Percentiles rank a stretch among this genome's conserved stretches.
Evolutionary conservation across 2,888 invertebrate species (phyloP).

Genomic region (Syrphus vitripennis): DNA sequence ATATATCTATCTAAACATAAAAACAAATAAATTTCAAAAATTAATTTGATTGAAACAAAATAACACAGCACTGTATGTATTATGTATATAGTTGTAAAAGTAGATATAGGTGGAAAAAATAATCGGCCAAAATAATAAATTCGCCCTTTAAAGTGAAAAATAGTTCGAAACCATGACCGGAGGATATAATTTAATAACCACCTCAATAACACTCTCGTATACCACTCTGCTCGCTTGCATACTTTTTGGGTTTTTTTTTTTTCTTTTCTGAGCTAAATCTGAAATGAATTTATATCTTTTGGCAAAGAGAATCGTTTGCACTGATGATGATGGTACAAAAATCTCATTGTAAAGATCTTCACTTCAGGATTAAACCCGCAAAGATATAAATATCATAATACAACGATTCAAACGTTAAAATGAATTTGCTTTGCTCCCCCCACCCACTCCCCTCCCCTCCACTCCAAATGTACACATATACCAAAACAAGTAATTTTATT

Average conservation of each 20-base stretch:
- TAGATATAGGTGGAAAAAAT: conserved; percentile 17
- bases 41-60: too few relatives aligned
- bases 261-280: neutral
- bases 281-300: conserved; percentile 32
- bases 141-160: conserved; percentile 45
- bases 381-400: conserved; percentile 8
- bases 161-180: conserved; percentile 48
- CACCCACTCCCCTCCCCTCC: too few relatives aligned
- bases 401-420: neutral
- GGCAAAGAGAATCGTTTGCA: neutral
- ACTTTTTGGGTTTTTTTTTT: neutral
- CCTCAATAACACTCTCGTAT: conserved; percentile 22
- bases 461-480: neutral
- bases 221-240: neutral
- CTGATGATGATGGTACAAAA: conserved; percentile 3
- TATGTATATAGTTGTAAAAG: neutral
- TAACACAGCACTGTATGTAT: neutral
- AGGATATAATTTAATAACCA: conserved; percentile 62
- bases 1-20: too few relatives aligned
- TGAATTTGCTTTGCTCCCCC: neutral
- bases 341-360: conserved; percentile 25
- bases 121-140: conserved; percentile 65
- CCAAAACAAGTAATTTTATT: neutral
- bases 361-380: neutral
- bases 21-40: too few relatives aligned